Evolutionary conservation across 1,140 invertebrate genomes (phyloP), one percentile per base, ranked within the genome.

Genomic region (Chironomus tepperi): DNA sequence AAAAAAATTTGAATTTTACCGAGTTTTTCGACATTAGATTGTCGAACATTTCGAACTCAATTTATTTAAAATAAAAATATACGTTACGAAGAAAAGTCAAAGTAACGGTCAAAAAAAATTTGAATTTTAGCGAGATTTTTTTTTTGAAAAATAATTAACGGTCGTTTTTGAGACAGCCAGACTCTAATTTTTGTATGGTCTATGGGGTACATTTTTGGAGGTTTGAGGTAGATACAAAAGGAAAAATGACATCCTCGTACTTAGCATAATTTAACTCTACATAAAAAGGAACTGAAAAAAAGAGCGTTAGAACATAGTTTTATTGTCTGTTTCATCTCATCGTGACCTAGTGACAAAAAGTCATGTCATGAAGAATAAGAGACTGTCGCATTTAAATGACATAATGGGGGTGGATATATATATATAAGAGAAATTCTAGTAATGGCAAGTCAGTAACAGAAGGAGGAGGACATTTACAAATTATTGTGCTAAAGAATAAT

Each of bases 401-500:
- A 57, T 57, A 15, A 57, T n/a, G 47, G 10, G 47, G n/a, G n/a
- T 9, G n/a, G n/a, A n/a, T n/a, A n/a, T n/a, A n/a, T n/a, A 57
- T 12, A n/a, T n/a, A 57, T 9, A 47, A 1, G 7, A 47, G 47
- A 57, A 57, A n/a, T n/a, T 12, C 5, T n/a, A 57, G 47, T n/a
- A 57, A n/a, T n/a, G 15, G 47, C 47, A 57, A 12, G 24, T n/a
- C 47, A n/a, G 47, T 57, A 57, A 57, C 47, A 57, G 47, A 57
- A 57, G 47, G 47, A 57, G 47, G 47, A 57, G 47, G 47, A 57
- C 47, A 57, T 57, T 57, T 57, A 57, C 47, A 57, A 57, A 57
- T 57, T 57, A 57, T 57, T 57, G 12, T 57, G 47, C 47, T 57
- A 8, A 57, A 12, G 47, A n/a, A 57, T n/a, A n/a, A 57, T 57